Evolutionary conservation across 2,797 vertebrate genomes (phyloP).

Genomic region (Morus bassanus): DNA sequence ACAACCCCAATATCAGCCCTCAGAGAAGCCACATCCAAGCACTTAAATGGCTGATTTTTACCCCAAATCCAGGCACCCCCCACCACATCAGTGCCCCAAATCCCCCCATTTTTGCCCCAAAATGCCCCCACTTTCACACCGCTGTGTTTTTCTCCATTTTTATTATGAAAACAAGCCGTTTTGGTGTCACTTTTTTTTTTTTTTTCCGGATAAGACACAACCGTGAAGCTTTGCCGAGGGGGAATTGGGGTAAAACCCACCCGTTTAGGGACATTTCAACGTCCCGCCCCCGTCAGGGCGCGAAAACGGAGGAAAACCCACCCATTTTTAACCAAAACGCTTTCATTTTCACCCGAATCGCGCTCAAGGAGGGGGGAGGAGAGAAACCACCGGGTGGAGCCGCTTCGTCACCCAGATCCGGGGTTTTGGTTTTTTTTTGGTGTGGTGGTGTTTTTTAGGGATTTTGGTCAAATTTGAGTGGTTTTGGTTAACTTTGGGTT

Average conservation of each 20-base stretch:
- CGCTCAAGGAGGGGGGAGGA: background rate
- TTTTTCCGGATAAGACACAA: background rate
- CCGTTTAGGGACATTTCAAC: background rate
- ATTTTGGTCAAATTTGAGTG: background rate
- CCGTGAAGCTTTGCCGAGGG: background rate
- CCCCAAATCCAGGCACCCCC: background rate
- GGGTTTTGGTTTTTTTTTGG: background rate
- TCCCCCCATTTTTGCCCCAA: background rate
- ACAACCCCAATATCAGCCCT: background rate
- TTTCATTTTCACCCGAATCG: background rate
- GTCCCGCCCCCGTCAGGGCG: background rate
- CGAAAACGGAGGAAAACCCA: background rate
- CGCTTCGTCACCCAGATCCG: background rate
- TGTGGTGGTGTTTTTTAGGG: background rate
- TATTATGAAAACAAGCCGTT: background rate
- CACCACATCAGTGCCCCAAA: too few relatives aligned
- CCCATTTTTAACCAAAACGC: background rate
- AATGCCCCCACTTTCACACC: background rate
- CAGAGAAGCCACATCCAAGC: accelerated
- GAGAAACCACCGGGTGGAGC: background rate
- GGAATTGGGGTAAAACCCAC: background rate
- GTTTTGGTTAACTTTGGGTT: background rate
- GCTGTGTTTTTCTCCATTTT: background rate
- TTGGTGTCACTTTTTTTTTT: background rate
- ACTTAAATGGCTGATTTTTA: too few relatives aligned